Evolutionary conservation across 1,140 invertebrate genomes (phyloP), one percentile per base, ranked within the genome.

Genomic region (Cyrtorhinus lividipennis): DNA sequence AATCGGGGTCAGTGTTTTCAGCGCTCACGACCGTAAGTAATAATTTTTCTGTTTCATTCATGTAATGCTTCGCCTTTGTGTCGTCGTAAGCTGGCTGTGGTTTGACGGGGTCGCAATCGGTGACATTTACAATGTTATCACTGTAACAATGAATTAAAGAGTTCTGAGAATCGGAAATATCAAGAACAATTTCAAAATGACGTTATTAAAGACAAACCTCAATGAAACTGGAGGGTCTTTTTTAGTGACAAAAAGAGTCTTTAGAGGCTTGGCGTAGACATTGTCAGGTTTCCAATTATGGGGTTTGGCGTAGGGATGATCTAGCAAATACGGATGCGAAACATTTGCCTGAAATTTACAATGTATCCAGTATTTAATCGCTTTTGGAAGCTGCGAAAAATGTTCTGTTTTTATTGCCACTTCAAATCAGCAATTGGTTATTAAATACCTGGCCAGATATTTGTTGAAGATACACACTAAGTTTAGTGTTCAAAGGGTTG

Each of bases 31-130:
- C 79, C 67, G 83, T 79, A 59, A 72, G 75, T 30, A 81, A 80
- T 45, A 84, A 79, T 30, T 79, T 76, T 66, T 87, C 81, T 73
- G 84, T 85, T 67, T 90, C 87, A 63, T 82, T 81, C 86, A 89
- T 89, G 2, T 81, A 65, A 65, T 78, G 75, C 25, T 78, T 77
- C 10, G 82, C 79, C 67, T 81, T 82, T 22, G 72, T 72, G n/a
- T 79, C 70, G 72, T 90, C 85, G 70, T 84, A 86, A 0, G 79
- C 74, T 8, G 78, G 73, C 13, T 63, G 20, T 5, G 67, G 27
- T 2, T 68, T 27, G 23, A 61, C 22, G 24, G 62, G 22, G 62
- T 64, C 59, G 12, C 68, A 67, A 59, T 53, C 48, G 20, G 10
- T 13, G 10, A 5, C 48, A 53, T 78, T 80, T 1, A 81, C 73